Evolutionary conservation across 2,888 invertebrate genomes (phyloP), one percentile per base, ranked within the genome.

Genomic region (Phoenoteleia sp.): DNA sequence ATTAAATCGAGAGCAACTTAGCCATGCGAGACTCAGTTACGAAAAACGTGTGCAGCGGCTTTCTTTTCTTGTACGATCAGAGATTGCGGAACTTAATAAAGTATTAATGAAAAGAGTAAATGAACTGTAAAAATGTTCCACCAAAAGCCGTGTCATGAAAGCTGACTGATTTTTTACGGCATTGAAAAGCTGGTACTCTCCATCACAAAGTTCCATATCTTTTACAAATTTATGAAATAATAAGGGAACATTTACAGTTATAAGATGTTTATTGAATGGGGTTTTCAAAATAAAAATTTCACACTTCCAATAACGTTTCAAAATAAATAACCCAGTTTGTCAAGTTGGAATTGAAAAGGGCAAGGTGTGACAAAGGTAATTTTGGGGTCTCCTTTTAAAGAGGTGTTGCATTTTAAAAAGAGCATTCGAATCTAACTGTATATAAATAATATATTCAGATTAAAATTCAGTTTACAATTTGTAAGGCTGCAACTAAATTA

Each of bases 1-100:
- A n/a, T n/a, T n/a, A n/a, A n/a, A n/a, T n/a, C n/a, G n/a, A n/a
- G 42, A 47, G 23, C 13, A n/a, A 19, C 5, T 45, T 52, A 71
- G n/a, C 21, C 79, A 79, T 52, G 69, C 79, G 62, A 49, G 27
- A 71, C 79, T 60, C 33, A 15, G 58, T 69, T 69, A 71, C 69
- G 62, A 71, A 67, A 71, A 71, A 15, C 36, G 21, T 27, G 33
- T 23, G 33, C 54, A 72, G 21, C 11, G 29, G 17, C 66, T 76
- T 66, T 76, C 66, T 56, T 76, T 66, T 74, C 49, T 62, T 36
- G 6, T 39, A 29, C 27, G 42, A 33, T 39, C 21, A 33, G 0
- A 11, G 47, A 25, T 21, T 33, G 11, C 15, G 29, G 21, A 52
- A 29, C 19, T 54, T 29, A 45, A 69, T 25, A 9, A 25, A 69